These are phyloP conservation scores for Bursaphelenchus okinawaensis DNA, from an alignment of 2,888 invertebrate species.

Conservation along the genomic window DNA sequence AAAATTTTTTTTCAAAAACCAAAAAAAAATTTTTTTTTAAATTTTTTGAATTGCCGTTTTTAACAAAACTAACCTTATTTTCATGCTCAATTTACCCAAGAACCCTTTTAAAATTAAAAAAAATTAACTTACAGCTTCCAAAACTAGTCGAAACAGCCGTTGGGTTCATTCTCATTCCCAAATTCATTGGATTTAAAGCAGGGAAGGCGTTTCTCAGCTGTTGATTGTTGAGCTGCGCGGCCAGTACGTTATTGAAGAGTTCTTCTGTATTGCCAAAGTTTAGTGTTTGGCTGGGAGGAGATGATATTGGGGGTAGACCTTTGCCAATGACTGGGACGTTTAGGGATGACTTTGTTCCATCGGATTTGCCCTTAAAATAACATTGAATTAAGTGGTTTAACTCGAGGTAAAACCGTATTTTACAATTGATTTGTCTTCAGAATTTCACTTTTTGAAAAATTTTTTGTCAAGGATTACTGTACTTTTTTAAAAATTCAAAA, in stretches of 20 bases:
- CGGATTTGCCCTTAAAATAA: constrained; percentile 2
- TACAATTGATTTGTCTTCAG: not conserved
- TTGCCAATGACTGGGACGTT: constrained; percentile 13
- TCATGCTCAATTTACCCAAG: too few relatives aligned
- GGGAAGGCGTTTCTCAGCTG: not conserved
- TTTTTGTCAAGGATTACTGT: not conserved
- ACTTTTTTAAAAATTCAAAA: not conserved
- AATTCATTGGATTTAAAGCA: not conserved
- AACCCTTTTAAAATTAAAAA: not conserved
- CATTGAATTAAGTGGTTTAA: not conserved
- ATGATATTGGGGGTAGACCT: constrained; percentile 1
- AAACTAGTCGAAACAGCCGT: not conserved
- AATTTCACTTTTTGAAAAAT: not conserved
- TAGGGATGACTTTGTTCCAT: not conserved
- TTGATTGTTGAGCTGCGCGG: not conserved
- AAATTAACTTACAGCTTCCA: not conserved
- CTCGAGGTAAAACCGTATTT: not conserved
- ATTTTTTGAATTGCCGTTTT: too few relatives aligned
- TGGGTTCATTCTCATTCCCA: not conserved
- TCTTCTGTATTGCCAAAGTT: not conserved
- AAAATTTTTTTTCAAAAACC: too few relatives aligned
- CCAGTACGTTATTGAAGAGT: not conserved
- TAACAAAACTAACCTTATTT: too few relatives aligned
- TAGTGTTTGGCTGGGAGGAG: not conserved
- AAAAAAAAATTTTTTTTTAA: too few relatives aligned